Base-by-base conservation (phyloP, 2,113 vertebrate species). In the Nesoenas mayeri region DNA sequence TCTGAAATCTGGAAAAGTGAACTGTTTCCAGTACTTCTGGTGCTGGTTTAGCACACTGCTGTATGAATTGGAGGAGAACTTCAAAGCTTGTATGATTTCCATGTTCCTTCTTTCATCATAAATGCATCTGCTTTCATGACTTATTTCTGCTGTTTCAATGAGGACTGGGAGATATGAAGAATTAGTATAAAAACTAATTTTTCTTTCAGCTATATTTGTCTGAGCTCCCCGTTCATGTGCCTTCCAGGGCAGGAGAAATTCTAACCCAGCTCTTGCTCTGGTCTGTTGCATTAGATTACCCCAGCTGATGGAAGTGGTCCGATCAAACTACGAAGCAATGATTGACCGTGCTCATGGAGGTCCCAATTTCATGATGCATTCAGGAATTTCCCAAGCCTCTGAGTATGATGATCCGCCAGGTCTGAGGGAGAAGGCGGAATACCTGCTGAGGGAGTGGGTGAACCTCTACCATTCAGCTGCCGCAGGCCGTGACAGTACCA, bases 301-400 rank as follows among this genome's bases (percentile, higher is more conserved):
- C 2, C 99, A 99, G 96, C 97, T 99, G 95, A 99, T 99, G 99
- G 99, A 99, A 97, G 99, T 99, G 72, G 99, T 99, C 57, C 98
- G 99, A 85, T 99, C 99, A 86, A 99, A 99, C 97, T 99, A 99
- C 12, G 99, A 99, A 97, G 99, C 99, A 65, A 99, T 99, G 99
- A 99, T 99, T 95, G 99, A 99, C 95, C 98, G 99, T 82, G 99
- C 99, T 91, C 99, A 99, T 1, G 99, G 99, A 38, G 99, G 99
- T 61, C 99, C 99, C 38, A 99, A 99, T 97, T 99, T 99, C 96
- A 99, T 99, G 99, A 99, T 99, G 99, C 99, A 99, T 96, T 99
- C 99, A 95, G 99, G 99, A 91, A 99, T 99, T 82, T 99, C 99
- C 25, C 99, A 99, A 97, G 99, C 99, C 19, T 99, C 99, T 14